These are phyloP conservation scores for Tragopan temminckii DNA, from an alignment of 2,797 vertebrate species.

Conservation along the genomic window DNA sequence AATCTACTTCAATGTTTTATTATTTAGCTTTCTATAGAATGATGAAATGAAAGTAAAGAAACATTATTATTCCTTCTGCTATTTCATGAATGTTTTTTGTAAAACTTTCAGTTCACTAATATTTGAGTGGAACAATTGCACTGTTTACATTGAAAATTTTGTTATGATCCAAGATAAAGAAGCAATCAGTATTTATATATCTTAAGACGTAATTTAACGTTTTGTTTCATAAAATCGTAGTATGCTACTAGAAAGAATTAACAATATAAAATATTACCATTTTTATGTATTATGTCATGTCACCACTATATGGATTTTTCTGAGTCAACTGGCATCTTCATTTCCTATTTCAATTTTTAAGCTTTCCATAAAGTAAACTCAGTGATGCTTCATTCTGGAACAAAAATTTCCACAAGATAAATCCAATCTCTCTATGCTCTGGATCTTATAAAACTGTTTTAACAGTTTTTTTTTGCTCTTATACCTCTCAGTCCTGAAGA, in stretches of 20 bases:
- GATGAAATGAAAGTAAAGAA: background rate
- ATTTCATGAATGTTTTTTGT: background rate
- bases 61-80: background rate
- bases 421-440: background rate
- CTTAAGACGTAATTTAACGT: background rate
- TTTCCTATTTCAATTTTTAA: background rate
- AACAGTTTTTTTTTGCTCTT: background rate
- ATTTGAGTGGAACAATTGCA: background rate
- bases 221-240: background rate
- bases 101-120: background rate
- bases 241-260: slow-evolving; percentile 32
- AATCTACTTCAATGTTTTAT: background rate
- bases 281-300: slow-evolving; percentile 58
- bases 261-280: slow-evolving; percentile 22
- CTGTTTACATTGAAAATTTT: background rate
- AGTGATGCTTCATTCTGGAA: background rate
- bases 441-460: background rate
- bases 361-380: background rate
- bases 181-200: background rate
- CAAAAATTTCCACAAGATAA: background rate
- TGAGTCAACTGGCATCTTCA: background rate
- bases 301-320: slow-evolving; percentile 25
- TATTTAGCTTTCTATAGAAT: background rate
- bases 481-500: background rate
- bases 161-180: background rate